Evolutionary conservation across 2,113 vertebrate species (phyloP), one percentile per base, ranked within the genome.

Genomic region (Osmerus mordax): DNA sequence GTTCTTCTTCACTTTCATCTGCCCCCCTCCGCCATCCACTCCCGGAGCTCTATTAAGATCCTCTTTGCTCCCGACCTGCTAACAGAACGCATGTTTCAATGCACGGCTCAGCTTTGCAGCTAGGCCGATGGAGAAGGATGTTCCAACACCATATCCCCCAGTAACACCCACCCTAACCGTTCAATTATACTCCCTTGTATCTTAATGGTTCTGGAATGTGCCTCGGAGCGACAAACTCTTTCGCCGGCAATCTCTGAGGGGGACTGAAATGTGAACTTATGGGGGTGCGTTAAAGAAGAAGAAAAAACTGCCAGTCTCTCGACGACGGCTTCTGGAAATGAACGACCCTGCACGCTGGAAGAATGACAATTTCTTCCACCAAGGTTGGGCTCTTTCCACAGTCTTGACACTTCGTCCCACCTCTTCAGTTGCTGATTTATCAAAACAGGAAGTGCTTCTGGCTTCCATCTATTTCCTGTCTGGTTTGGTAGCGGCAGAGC

Each of bases 161-260:
- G 78, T 87, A 88, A 87, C 78, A 82, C 85, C 83, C 79, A 84
- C 70, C 76, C 83, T 84, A 89, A 86, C 83, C 86, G 81, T 91
- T 90, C 88, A 87, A 89, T 91, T 89, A 89, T 81, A 83, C 71
- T 67, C 36, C 63, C 81, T 82, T 86, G 85, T 88, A 80, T 86
- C 73, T 71, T 87, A 87, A 89, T 84, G 74, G 73, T 54, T 74
- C 71, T 28, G 67, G 74, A 79, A 80, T 78, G 78, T 73, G 65
- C 72, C 76, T 78, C 62, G 59, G 6, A 83, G 86, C 81, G 66
- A 81, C 81, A 78, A 81, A 84, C 79, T 87, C 69, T 13, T 84
- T 87, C 83, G 79, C 78, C 3, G 71, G 67, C 80, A 74, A 86
- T 85, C 81, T 84, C 74, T 0, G 29, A 9, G 68, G 79, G 77